A percentile compares a stretch with the other conserved stretches of the same genome.
Evolutionary conservation across 1,140 invertebrate genomes (phyloP).

Genomic region (Drosophila albomicans): DNA sequence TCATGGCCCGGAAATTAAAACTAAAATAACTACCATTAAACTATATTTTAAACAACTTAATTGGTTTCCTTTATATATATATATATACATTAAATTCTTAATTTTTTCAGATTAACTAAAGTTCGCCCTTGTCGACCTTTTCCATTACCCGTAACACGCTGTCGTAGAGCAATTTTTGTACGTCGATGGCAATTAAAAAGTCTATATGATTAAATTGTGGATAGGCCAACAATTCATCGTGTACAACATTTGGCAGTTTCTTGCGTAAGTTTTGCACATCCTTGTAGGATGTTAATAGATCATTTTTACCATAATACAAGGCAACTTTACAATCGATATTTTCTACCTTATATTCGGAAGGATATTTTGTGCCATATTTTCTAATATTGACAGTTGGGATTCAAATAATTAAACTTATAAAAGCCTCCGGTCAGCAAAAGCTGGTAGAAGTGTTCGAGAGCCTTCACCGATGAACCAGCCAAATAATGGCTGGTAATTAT

Average conservation of each 20-base stretch:
- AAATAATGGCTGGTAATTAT: slow-evolving; percentile 34
- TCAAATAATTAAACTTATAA: slow-evolving; percentile 48
- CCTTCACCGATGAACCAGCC: slow-evolving; percentile 54
- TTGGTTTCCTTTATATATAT: too few species aligned
- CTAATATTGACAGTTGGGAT: slow-evolving; percentile 29
- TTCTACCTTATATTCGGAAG: slow-evolving; percentile 57
- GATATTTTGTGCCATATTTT: slow-evolving; percentile 27
- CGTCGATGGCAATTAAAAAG: slow-evolving; percentile 85
- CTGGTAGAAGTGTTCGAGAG: slow-evolving; percentile 47
- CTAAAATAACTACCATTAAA: too few species aligned
- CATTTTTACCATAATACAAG: slow-evolving; percentile 61
- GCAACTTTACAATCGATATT: slow-evolving; percentile 66
- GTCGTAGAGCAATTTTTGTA: slow-evolving; percentile 82
- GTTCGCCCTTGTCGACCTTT: slow-evolving; percentile 49
- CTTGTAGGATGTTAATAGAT: slow-evolving; percentile 34
- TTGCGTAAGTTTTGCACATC: slow-evolving; percentile 78
- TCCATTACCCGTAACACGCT: slow-evolving; percentile 80
- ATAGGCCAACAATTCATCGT: slow-evolving; percentile 77
- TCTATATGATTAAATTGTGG: slow-evolving; percentile 86
- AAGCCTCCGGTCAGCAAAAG: slow-evolving; percentile 55
- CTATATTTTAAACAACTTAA: too few species aligned
- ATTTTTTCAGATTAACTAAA: slow-evolving; percentile 3
- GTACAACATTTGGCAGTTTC: slow-evolving; percentile 84
- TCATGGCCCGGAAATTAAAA: too few species aligned
- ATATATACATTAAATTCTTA: too few species aligned